Evolutionary conservation across 1,140 invertebrate genomes (phyloP), one percentile per base, ranked within the genome.

Genomic region (Metopolophium dirhodum): DNA sequence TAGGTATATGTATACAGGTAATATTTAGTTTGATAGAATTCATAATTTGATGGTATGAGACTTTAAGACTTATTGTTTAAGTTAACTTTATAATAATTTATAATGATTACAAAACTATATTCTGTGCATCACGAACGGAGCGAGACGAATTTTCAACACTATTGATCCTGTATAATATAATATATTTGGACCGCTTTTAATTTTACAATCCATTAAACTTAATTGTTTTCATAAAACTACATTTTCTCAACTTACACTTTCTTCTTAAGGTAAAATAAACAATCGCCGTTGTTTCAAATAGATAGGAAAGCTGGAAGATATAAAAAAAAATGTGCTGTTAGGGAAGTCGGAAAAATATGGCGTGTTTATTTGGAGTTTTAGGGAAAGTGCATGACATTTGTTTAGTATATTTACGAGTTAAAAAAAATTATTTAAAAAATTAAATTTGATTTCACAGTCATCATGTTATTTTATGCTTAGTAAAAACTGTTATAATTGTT

Each of bases 41-140:
- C 14, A 77, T 77, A 77, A n/a, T 77, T 77, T n/a, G 11, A 18
- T 77, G 61, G 30, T 77, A 18, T 77, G 14, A n/a, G 30, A 18
- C 61, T 77, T 77, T 77, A 4, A n/a, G 30, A 18, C 61, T 77
- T 77, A n/a, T 35, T 77, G 30, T 35, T 77, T 35, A n/a, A n/a
- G 61, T 77, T 77, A 35, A 77, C 30, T 77, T 77, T n/a, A n/a
- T 77, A 77, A 77, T 77, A n/a, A 77, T 35, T 77, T 77, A 77
- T n/a, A 77, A 77, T 77, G n/a, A 35, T 77, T n/a, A 77, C 61
- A 77, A 77, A 77, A 77, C n/a, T 77, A 77, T 77, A 77, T 77
- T 77, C n/a, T 77, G 4, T 77, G 61, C 30, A n/a, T 77, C 30
- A 77, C 61, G 61, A 77, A 30, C 61, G 61, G 22, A 77, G 61